phyloP scores from a whole-genome alignment of 1,140 invertebrate genomes.

The Zophobas morio region DNA sequence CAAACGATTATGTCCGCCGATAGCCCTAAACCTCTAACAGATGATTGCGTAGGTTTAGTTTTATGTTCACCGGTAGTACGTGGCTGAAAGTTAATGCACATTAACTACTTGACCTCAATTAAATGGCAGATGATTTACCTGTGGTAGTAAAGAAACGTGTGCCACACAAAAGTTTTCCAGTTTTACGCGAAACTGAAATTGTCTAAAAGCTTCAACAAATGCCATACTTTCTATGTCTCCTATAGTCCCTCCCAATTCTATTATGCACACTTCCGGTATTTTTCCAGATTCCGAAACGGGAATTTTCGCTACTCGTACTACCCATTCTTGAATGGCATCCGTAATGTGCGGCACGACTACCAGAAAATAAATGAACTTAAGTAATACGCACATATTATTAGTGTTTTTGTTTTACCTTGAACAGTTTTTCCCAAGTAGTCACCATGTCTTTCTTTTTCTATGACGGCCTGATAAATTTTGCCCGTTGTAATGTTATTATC shows the following conservation, averaged over 20 bases:
- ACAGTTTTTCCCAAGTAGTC: conserved; percentile 99
- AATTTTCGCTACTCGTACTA: conserved; percentile 89
- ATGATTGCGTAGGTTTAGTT: conserved; percentile 98
- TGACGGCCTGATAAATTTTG: conserved; percentile 97
- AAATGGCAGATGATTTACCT: conserved; percentile 71
- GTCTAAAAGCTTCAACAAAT: conserved; percentile 98
- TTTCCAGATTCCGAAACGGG: conserved; percentile 85
- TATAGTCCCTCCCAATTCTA: conserved; percentile 97
- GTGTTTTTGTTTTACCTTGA: conserved; percentile 78
- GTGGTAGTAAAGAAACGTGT: conserved; percentile 95
- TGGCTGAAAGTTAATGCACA: conserved; percentile 53
- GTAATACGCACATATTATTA: too few relatives aligned
- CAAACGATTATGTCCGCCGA: conserved; percentile 98
- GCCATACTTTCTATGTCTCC: conserved; percentile 99
- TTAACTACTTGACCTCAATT: not conserved
- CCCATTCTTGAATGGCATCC: conserved; percentile 98
- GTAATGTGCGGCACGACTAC: conserved; percentile 99
- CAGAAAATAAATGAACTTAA: conserved; percentile 53
- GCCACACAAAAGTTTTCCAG: conserved; percentile 95
- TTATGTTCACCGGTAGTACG: conserved; percentile 93
- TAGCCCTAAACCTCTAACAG: conserved; percentile 92
- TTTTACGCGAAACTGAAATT: conserved; percentile 95
- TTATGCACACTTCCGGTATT: conserved; percentile 89
- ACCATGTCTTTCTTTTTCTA: conserved; percentile 92
- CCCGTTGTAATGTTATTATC: conserved; percentile 99